Conservation (phyloP, 2,797 vertebrate species). For the Neosilurus mollespiculum region DNA sequence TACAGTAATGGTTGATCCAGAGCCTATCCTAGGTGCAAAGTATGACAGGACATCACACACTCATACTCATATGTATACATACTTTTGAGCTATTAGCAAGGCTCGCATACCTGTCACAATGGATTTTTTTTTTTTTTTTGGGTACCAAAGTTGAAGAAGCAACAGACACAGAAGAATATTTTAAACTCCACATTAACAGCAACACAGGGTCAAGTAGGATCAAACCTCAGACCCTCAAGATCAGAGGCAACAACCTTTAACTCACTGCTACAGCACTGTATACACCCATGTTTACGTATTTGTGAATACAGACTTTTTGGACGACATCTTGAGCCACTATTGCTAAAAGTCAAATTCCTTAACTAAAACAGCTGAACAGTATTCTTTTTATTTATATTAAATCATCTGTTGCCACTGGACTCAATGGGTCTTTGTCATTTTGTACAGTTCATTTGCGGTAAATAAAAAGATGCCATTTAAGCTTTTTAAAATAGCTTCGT, state of each 20-base stretch:
- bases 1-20: neutral
- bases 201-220: neutral
- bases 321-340: neutral
- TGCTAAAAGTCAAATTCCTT: neutral
- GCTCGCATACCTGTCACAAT: neutral
- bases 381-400: neutral
- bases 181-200: neutral
- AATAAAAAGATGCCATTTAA: neutral
- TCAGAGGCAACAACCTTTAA: neutral
- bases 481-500: neutral
- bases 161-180: neutral
- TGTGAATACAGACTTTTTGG: neutral
- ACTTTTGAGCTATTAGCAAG: neutral
- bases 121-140: neutral
- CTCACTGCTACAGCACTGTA: too few relatives aligned
- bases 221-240: neutral
- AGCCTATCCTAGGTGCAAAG: neutral
- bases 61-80: neutral
- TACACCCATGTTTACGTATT: too few relatives aligned
- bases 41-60: neutral
- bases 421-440: neutral
- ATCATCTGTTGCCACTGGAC: neutral
- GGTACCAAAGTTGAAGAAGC: neutral
- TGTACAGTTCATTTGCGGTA: neutral
- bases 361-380: neutral